Evolutionary conservation across 2,888 invertebrate genomes (phyloP), one percentile per base, ranked within the genome.

Genomic region (Lydus trimaculatus): DNA sequence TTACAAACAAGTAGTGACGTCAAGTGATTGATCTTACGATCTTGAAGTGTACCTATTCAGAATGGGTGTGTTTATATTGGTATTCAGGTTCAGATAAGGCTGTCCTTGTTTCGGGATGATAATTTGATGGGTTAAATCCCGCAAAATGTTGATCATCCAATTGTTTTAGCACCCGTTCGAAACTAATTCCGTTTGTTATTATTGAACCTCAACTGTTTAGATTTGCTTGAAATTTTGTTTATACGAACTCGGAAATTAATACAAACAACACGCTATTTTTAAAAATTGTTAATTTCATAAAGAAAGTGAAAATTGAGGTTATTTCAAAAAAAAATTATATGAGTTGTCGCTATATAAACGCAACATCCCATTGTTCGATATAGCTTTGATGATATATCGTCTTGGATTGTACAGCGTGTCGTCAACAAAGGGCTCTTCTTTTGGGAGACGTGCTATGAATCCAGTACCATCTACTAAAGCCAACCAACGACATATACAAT

Each of bases 171-270:
- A 23, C 65, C 74, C 74, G 75, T 79, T 80, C 78, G 77, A 79
- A 81, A 81, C 79, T 82, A 80, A 81, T 81, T 81, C 79, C 72
- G 72, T 72, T 76, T 75, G 75, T 79, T 79, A 78, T 77, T 79
- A 76, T 78, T 77, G 23, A 52, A 52, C 48, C 23, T 78, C 77
- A 79, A 80, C 78, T 79, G 79, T 69, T 72, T 70, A 67, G 73
- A 71, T 72, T 66, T 31, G 1, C 15, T n/a, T 9, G 31, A n/a
- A 59, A 59, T 33, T 59, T 28, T 52, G 48, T 52, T 23, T 52
- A 52, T 52, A 52, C 20, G 2, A 52, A 20, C 8, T 52, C 1
- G 48, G 9, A 23, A 52, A 23, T 11, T 52, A 52, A 8, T 11
- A 52, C 48, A 52, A 52, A 52, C 48, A 52, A 52, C 0, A 3